These are phyloP conservation scores for Umimayanthus kanabou DNA, from an alignment of 92 coral and sea anemone genomes.

Conservation along the genomic window DNA sequence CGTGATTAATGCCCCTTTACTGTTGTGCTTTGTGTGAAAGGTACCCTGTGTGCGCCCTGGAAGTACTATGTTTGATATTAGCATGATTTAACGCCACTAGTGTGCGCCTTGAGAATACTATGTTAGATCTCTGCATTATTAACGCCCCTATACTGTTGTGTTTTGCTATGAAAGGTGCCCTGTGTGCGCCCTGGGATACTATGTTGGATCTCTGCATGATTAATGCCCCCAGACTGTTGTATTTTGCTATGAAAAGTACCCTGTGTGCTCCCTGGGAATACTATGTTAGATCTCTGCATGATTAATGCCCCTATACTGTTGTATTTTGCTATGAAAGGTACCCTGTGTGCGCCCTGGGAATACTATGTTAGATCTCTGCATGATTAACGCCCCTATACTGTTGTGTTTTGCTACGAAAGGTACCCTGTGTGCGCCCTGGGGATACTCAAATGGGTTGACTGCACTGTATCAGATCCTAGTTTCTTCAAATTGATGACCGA, in stretches of 20 bases:
- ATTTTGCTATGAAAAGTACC: constrained; percentile 60
- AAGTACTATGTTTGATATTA: too few relatives aligned
- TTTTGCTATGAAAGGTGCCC: constrained; percentile 69
- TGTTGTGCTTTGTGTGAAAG: constrained; percentile 36
- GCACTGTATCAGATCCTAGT: constrained; percentile 91
- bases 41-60: constrained; percentile 97
- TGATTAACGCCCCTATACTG: too few relatives aligned
- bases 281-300: too few relatives aligned
- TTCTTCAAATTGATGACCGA: constrained; percentile 98
- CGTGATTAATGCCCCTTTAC: too few relatives aligned
- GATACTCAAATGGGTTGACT: constrained; percentile 97
- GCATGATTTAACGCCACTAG: too few relatives aligned
- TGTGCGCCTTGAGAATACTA: too few relatives aligned
- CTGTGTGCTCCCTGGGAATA: constrained; percentile 98
- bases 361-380: constrained; percentile 38
- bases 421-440: constrained; percentile 98
- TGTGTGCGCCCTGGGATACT: constrained; percentile 96
- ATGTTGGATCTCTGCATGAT: too few relatives aligned
- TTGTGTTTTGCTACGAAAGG: constrained; percentile 43
- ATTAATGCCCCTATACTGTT: too few relatives aligned
- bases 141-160: background rate
- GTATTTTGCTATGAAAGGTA: constrained; percentile 52
- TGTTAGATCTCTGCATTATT: too few relatives aligned
- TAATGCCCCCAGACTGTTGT: background rate
- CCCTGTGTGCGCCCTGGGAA: constrained; percentile 98